Evolutionary conservation across 2,888 invertebrate genomes (phyloP).

Genomic region (Lordiphosa fenestrarum): DNA sequence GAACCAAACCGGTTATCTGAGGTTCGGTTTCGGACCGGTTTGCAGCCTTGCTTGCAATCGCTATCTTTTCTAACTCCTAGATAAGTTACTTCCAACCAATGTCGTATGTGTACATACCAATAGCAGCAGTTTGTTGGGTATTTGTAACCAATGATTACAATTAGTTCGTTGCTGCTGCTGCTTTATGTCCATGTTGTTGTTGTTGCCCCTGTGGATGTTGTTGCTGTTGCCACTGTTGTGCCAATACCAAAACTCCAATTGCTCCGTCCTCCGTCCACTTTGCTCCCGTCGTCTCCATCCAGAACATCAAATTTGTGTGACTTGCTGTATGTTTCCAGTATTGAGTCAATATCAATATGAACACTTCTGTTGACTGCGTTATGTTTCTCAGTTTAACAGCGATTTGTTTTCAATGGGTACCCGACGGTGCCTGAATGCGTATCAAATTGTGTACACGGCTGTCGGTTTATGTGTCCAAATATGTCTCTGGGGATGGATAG

Average conservation of each 20-base stretch:
- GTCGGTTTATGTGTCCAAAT: conserved; percentile 28
- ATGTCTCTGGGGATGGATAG: conserved; percentile 1
- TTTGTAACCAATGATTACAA: conserved; percentile 72
- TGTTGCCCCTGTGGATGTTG: conserved; percentile 19
- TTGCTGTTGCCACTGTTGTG: conserved; percentile 38
- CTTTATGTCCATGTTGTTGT: conserved; percentile 56
- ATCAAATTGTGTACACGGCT: conserved; percentile 31
- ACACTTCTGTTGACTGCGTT: conserved; percentile 6
- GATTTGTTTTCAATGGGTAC: not conserved
- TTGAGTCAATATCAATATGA: conserved; percentile 17
- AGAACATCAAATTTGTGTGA: conserved; percentile 37
- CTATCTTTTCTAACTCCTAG: too few species aligned
- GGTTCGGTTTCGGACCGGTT: too few species aligned
- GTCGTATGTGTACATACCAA: conserved; percentile 45
- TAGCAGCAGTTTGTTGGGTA: conserved; percentile 62
- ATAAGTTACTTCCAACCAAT: too few species aligned
- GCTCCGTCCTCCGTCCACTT: conserved; percentile 35
- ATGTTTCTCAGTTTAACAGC: conserved; percentile 11
- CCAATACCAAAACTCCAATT: conserved; percentile 31
- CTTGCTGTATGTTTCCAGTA: conserved; percentile 6
- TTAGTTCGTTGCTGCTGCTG: conserved; percentile 56
- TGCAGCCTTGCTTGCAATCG: too few species aligned
- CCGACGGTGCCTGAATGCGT: conserved; percentile 13
- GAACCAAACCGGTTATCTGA: too few species aligned
- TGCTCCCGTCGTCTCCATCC: conserved; percentile 56